Base-by-base conservation (phyloP, 2,113 vertebrate species). In the Nesospiza acunhae region DNA sequence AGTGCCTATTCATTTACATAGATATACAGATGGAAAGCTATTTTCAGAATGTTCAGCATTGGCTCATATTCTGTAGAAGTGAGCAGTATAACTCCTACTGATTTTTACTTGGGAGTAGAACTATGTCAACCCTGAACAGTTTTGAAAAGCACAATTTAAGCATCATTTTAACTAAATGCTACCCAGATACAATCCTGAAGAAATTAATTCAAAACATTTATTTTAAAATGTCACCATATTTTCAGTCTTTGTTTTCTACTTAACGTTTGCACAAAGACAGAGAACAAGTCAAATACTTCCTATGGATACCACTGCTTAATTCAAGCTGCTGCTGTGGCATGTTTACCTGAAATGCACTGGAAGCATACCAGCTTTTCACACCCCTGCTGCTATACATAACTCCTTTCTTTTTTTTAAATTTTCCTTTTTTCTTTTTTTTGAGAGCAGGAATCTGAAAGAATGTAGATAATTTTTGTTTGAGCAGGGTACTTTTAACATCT, bases 21-120 rank as follows among this genome's bases (percentile, higher is more conserved):
- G 84, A 84, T 78, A 84, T 35, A 90, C 89, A 94, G 86, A 95
- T 88, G 86, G 83, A 93, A 95, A 84, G 33, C 76, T 97, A 86
- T 94, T 95, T 96, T 96, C 90, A 93, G 94, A 95, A 84, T 46
- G 55, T 72, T 92, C 86, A 44, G 42, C 31, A 33, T 72, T 93
- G 94, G 82, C 67, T 93, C 90, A 46, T 77, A 59, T 93, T 93
- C 83, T 80, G 42, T 78, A 63, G 39, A 94, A 95, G 52, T 90
- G 89, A 93, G 76, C 59, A 88, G 64, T 81, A 87, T 87, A 95
- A 89, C 72, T 95, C 83, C 89, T 90, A 84, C 72, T 86, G 69
- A 75, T 88, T 96, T 91, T 94, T 50, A 67, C 73, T 90, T 93
- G 74, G 41, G 63, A 83, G 41, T 68, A 68, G 67, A 94, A 88